Conservation (phyloP, 2,888 invertebrate genomes). For the Clanis bilineata region DNA sequence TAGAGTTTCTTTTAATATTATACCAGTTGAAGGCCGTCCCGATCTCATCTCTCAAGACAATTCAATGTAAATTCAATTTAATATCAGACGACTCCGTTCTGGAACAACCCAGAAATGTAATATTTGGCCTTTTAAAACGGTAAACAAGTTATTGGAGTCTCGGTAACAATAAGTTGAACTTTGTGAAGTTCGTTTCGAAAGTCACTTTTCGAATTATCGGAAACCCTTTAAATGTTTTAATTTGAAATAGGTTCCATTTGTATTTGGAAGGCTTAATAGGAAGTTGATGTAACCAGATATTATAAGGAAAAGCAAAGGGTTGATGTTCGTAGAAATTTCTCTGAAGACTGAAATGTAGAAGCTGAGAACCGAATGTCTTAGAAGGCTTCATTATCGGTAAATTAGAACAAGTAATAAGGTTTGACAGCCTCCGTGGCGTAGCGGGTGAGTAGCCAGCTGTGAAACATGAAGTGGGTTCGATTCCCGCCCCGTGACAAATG, state of each 20-base stretch:
- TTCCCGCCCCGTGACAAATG: too few relatives aligned
- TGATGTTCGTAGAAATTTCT: neutral
- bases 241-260: neutral
- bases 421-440: too few relatives aligned
- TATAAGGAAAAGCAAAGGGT: neutral
- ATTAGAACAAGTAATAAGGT: neutral
- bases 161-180: conserved; percentile 14
- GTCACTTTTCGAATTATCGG: neutral
- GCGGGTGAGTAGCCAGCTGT: too few relatives aligned
- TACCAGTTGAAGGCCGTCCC: conserved; percentile 45
- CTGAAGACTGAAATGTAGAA: neutral
- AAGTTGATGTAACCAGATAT: neutral
- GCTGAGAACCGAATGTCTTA: neutral
- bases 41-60: conserved; percentile 52
- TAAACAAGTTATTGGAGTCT: conserved; percentile 45
- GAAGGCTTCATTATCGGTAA: neutral
- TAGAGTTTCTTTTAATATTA: conserved; percentile 69
- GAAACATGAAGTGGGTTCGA: too few relatives aligned
- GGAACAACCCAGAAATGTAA: conserved; percentile 41
- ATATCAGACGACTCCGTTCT: conserved; percentile 43
- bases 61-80: conserved; percentile 61
- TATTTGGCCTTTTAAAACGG: conserved; percentile 39
- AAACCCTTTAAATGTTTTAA: conserved; percentile 3
- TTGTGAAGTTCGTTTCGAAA: neutral
- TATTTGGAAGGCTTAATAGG: neutral